Evolutionary conservation across 2,888 invertebrate genomes (phyloP).

Genomic region (Fissipunctia ypsillon): DNA sequence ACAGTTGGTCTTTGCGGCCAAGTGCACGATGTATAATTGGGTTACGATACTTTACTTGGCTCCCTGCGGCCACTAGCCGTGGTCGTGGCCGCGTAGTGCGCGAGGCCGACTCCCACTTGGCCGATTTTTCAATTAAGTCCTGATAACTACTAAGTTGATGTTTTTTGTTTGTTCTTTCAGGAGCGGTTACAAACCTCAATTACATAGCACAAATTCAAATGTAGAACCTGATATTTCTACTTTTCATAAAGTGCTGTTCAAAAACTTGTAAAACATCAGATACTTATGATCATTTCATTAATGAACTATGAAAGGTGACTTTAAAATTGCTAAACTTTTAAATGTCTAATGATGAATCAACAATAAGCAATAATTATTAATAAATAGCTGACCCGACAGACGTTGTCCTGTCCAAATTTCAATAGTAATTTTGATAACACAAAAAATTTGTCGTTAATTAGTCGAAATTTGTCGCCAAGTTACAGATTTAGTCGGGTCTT

Average conservation of each 20-base stretch:
- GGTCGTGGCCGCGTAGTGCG: background rate
- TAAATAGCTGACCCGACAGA: too few species aligned
- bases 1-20: background rate
- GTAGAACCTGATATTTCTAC: constrained; percentile 92
- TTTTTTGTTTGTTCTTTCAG: constrained; percentile 74
- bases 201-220: constrained; percentile 89
- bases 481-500: too few species aligned
- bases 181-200: constrained; percentile 79
- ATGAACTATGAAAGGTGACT: background rate
- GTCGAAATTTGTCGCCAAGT: too few species aligned
- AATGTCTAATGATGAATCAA: constrained; percentile 2
- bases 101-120: background rate
- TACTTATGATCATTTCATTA: background rate
- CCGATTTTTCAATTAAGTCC: background rate
- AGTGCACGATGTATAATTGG: too few species aligned
- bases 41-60: background rate
- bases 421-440: too few species aligned
- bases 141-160: background rate
- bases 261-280: constrained; percentile 75
- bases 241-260: constrained; percentile 93
- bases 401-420: too few species aligned
- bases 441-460: too few species aligned
- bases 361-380: too few species aligned
- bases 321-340: constrained; percentile 1
- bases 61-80: background rate